Base-by-base conservation (phyloP, 2,888 invertebrate species). In the Capitulum mitella region DNA sequence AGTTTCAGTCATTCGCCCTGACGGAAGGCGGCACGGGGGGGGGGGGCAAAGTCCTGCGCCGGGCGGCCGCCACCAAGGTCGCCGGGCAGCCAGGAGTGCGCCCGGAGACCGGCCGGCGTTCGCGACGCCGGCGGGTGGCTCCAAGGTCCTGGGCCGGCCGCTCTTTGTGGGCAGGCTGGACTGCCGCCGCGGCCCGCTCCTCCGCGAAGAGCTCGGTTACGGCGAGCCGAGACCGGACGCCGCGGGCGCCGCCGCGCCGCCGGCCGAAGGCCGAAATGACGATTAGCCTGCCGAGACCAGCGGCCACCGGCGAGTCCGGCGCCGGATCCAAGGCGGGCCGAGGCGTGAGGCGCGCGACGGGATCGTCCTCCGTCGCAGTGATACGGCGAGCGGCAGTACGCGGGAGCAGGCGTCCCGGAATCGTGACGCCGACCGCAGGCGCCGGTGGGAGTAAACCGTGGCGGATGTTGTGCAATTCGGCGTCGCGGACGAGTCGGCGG, bases 1-100 rank as follows among this genome's bases (percentile, higher is more conserved):
- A 22, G 54, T 26, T 6, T 54, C 54, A 10, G 54, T 54, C 26
- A 6, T 14, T 14, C 54, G 54, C 14, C 26, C 54, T 22, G n/a
- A 29, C 58, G 58, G 58, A 58, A 58, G 58, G 12, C 58, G 58
- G 58, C n/a, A 43, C 43, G 6, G 43, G 43, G 54, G 26, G 8
- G 26, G 26, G 54, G 58, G 58, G 58, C 58, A 58, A 58, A 58
- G 58, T 58, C 58, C 58, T n/a, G 58, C 6, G 58, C 58, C 58
- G 0, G 58, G 29, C n/a, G 58, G 58, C 58, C 58, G 10, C n/a
- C n/a, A 12, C 58, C 58, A 58, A 58, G 58, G 58, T 8, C 58
- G 58, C n/a, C 6, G 6, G 12, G 43, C 43, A 5, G 43, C 43
- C 43, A 12, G 6, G 43, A 12, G 6, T 43, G 43, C 6, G 43